phyloP scores from a whole-genome alignment of 2,113 vertebrate genomes.

The Python bivittatus region DNA sequence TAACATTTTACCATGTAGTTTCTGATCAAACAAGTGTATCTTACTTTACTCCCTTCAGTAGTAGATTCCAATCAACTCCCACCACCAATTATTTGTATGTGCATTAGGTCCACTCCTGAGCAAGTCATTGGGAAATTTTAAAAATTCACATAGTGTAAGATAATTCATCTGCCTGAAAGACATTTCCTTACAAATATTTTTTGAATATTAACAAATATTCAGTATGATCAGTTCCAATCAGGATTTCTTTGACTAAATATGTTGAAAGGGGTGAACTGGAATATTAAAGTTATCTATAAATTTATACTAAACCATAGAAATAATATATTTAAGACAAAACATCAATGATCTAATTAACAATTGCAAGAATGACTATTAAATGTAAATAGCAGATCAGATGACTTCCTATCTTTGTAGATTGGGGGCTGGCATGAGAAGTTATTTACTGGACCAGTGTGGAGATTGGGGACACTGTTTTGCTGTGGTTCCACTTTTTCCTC shows the following conservation, averaged over 20 bases:
- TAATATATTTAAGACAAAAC: too few species aligned
- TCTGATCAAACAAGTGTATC: background rate
- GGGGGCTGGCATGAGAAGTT: too few species aligned
- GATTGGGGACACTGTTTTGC: too few species aligned
- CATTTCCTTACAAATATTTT: background rate
- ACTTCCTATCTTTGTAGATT: too few species aligned
- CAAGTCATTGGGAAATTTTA: background rate
- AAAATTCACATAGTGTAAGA: constrained; percentile 30
- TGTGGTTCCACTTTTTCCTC: background rate
- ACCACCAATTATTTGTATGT: background rate
- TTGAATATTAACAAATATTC: background rate
- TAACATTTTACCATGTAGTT: constrained; percentile 21
- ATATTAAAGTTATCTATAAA: background rate
- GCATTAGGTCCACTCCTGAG: background rate
- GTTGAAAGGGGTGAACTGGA: background rate
- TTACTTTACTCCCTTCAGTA: background rate
- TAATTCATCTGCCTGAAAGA: background rate
- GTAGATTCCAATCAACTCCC: background rate
- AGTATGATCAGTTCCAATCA: background rate
- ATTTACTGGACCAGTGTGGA: too few species aligned
- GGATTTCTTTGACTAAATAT: background rate
- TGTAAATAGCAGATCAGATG: too few species aligned
- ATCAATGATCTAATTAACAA: too few species aligned
- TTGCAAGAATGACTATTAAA: too few species aligned
- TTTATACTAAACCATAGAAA: too few species aligned